These are phyloP conservation scores for Agrochola litura DNA, from an alignment of 2,888 invertebrate genomes.

Conservation along the genomic window DNA sequence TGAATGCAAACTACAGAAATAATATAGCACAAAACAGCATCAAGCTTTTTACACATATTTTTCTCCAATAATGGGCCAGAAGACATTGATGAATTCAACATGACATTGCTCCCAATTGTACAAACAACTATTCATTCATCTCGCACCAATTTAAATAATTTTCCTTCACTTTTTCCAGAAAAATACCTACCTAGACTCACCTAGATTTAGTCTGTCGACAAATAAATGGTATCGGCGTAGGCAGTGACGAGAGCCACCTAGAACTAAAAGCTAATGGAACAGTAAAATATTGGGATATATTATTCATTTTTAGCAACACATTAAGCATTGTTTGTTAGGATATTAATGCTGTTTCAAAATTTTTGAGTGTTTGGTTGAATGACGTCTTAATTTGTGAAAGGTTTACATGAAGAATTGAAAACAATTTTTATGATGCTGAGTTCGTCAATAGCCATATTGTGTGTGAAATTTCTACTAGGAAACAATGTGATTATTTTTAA, in stretches of 20 bases:
- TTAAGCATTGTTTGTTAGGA: constrained; percentile 57
- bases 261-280: constrained; percentile 75
- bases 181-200: constrained; percentile 42
- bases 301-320: constrained; percentile 69
- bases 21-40: not conserved
- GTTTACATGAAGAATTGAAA: not conserved
- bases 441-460: not conserved
- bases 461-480: not conserved
- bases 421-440: not conserved
- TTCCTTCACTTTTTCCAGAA: constrained; percentile 7
- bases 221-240: constrained; percentile 68
- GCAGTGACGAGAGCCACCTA: constrained; percentile 70
- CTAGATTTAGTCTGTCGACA: constrained; percentile 56
- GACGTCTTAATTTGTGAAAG: constrained; percentile 23
- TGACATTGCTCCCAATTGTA: constrained; percentile 14
- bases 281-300: constrained; percentile 71
- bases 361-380: constrained; percentile 6
- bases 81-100: constrained; percentile 34
- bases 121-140: constrained; percentile 36
- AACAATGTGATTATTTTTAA: not conserved
- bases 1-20: not conserved
- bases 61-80: not conserved
- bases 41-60: not conserved
- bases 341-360: constrained; percentile 46
- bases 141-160: constrained; percentile 22